Evolutionary conservation across 2,797 vertebrate species (phyloP).

Genomic region (Ptychadena robeensis): DNA sequence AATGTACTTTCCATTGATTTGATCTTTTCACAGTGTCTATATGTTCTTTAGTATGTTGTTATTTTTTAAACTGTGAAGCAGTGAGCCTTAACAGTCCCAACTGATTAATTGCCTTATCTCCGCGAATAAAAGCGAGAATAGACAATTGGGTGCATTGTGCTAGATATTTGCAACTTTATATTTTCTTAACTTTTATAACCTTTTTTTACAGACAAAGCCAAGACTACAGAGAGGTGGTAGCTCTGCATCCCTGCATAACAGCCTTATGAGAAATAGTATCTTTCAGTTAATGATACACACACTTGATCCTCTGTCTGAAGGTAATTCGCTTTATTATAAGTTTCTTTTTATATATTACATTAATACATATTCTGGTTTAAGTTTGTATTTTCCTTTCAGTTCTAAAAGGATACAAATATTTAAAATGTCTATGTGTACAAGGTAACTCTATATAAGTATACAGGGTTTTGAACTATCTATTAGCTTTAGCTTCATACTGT

Average conservation of each 20-base stretch:
- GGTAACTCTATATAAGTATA: background rate
- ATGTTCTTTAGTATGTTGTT: no score
- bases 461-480: background rate
- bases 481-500: background rate
- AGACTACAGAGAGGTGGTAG: conserved; percentile 93
- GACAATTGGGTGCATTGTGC: no score
- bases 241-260: conserved; percentile 95
- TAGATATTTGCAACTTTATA: no score
- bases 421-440: background rate
- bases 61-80: no score
- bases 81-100: no score
- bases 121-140: no score
- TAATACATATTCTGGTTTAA: background rate
- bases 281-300: conserved; percentile 99
- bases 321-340: conserved; percentile 72
- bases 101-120: no score
- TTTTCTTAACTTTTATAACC: conserved; percentile 48
- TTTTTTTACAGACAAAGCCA: conserved; percentile 83
- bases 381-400: background rate
- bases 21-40: no score
- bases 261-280: conserved; percentile 97
- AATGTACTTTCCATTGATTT: no score
- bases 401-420: background rate
- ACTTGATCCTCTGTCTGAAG: conserved; percentile 92
- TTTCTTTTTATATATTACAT: background rate